Percentiles rank a stretch among this genome's conserved stretches.
phyloP scores from a whole-genome alignment of 2,113 vertebrate genomes.

The Leucosticte australis region DNA sequence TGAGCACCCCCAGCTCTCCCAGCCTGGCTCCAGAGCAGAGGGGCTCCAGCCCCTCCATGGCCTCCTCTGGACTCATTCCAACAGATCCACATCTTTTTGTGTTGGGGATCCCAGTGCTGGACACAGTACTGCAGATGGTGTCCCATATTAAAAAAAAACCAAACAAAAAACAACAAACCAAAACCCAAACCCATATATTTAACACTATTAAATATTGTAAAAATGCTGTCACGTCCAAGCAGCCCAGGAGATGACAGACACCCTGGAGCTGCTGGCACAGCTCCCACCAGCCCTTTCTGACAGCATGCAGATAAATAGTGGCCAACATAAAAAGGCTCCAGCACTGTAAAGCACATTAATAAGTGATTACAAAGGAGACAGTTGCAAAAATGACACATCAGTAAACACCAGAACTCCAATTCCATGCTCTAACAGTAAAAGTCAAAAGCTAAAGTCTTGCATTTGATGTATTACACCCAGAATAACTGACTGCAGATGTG shows the following conservation, averaged over 20 bases:
- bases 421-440: neutral
- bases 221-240: neutral
- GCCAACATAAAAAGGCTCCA: neutral
- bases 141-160: neutral
- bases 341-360: neutral
- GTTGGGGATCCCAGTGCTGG: neutral
- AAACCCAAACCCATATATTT: too few relatives aligned
- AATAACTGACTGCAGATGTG: neutral
- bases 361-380: neutral
- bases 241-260: neutral
- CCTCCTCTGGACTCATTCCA: neutral
- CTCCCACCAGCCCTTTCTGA: neutral
- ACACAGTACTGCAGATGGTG: neutral
- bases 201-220: neutral
- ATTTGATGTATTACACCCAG: neutral
- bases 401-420: neutral
- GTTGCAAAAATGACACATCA: neutral
- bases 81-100: neutral
- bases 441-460: neutral
- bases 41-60: neutral
- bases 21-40: neutral
- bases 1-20: neutral
- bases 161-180: too few relatives aligned
- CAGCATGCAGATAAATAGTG: neutral
- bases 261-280: too few relatives aligned